These are phyloP conservation scores for Microcebus ravelobensis DNA, from an alignment of 2,113 vertebrate species.

Conservation along the genomic window DNA sequence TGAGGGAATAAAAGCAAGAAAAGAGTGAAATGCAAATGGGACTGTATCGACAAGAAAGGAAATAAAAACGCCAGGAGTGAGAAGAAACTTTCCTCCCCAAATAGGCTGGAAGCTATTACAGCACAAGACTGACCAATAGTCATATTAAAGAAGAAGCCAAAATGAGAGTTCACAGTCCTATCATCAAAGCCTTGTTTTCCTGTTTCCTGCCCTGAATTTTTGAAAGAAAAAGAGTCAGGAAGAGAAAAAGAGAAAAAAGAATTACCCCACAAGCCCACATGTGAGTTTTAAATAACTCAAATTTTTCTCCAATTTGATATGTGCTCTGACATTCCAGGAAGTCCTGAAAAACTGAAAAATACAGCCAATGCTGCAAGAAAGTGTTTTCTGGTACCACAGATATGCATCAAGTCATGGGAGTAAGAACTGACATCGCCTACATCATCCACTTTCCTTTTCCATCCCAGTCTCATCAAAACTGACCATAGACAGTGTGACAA, in stretches of 20 bases:
- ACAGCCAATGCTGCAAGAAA: background rate
- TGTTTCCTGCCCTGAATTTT: conserved; percentile 8
- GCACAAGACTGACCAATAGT: background rate
- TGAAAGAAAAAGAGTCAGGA: background rate
- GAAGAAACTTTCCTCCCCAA: background rate
- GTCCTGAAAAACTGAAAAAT: background rate
- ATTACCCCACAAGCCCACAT: background rate
- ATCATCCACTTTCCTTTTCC: background rate
- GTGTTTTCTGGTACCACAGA: background rate
- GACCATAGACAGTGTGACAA: background rate
- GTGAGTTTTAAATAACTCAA: conserved; percentile 77
- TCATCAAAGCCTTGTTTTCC: background rate
- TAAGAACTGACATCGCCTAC: background rate
- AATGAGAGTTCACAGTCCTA: background rate
- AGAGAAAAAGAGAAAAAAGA: background rate
- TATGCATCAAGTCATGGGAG: background rate
- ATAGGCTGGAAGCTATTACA: background rate
- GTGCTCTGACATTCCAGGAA: conserved; percentile 64
- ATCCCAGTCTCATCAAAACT: background rate
- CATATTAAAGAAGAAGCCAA: background rate
- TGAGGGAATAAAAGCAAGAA: background rate
- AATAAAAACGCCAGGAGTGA: no score
- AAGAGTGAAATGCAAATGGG: background rate
- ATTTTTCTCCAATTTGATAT: conserved; percentile 69
- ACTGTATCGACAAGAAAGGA: background rate